These are phyloP conservation scores for Discoglossus pictus DNA, from an alignment of 2,797 vertebrate species.

Conservation along the genomic window DNA sequence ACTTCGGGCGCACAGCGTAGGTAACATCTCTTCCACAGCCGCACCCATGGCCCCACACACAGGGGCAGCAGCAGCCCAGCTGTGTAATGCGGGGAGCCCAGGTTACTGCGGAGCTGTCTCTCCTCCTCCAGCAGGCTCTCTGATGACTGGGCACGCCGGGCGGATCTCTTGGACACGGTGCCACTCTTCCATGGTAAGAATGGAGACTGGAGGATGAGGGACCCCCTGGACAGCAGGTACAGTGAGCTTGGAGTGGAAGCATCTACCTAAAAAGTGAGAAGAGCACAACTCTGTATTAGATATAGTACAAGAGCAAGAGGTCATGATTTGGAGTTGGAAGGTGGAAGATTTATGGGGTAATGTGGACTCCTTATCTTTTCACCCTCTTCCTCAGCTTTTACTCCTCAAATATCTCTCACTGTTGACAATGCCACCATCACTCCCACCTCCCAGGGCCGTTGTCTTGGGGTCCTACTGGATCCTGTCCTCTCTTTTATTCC, in stretches of 20 bases:
- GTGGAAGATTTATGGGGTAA: too few relatives aligned
- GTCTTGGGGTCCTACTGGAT: too few relatives aligned
- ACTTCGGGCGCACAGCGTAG: constrained; percentile 81
- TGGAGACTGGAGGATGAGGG: constrained; percentile 75
- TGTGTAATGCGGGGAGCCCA: constrained; percentile 4
- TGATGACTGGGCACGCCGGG: constrained; percentile 70
- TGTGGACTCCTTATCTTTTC: too few relatives aligned
- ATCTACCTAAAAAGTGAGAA: constrained; percentile 58
- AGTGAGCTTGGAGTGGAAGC: constrained; percentile 61
- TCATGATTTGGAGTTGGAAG: too few relatives aligned
- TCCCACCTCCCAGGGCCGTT: too few relatives aligned
- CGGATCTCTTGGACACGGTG: constrained; percentile 72
- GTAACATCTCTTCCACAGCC: constrained; percentile 89
- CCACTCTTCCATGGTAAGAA: constrained; percentile 83
- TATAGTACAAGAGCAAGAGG: too few relatives aligned
- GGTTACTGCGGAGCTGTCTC: constrained; percentile 68
- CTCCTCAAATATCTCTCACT: too few relatives aligned
- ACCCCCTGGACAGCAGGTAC: constrained; percentile 79
- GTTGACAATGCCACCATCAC: too few relatives aligned
- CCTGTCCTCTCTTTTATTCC: too few relatives aligned
- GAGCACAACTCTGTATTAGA: not conserved
- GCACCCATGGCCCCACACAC: constrained; percentile 79
- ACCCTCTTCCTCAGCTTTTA: too few relatives aligned
- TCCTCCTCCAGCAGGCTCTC: constrained; percentile 79
- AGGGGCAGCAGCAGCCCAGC: constrained; percentile 75